phyloP scores from a whole-genome alignment of 2,888 invertebrate species.

The Sarcophaga caerulescens region DNA sequence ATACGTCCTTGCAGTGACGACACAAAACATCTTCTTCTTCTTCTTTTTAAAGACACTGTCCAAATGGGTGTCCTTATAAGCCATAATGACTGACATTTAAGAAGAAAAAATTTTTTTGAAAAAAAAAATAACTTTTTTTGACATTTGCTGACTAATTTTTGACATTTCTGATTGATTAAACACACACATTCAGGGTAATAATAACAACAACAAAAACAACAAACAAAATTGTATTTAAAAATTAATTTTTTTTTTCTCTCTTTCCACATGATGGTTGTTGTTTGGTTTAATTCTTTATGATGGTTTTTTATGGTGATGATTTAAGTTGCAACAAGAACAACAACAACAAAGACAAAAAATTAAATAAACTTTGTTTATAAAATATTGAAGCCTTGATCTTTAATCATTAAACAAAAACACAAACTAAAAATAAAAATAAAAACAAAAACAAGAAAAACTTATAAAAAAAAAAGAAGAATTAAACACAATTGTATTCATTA shows the following conservation, averaged over 20 bases:
- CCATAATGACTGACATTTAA: constrained; percentile 30
- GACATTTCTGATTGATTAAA: constrained; percentile 47
- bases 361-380: constrained; percentile 17
- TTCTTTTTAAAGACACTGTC: not conserved
- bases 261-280: constrained; percentile 13
- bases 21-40: not conserved
- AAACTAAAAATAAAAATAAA: not conserved
- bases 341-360: not conserved
- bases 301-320: too few relatives aligned
- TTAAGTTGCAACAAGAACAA: too few relatives aligned
- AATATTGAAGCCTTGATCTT: constrained; percentile 59
- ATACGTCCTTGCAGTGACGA: not conserved
- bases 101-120: not conserved
- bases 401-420: constrained; percentile 36
- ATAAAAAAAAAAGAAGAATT: constrained; percentile 10
- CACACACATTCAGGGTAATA: not conserved
- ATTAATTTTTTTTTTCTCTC: not conserved
- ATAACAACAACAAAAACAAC: too few relatives aligned
- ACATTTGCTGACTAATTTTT: constrained; percentile 46
- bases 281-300: too few relatives aligned
- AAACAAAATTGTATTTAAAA: not conserved
- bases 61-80: constrained; percentile 29
- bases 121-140: constrained; percentile 29
- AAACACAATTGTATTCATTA: constrained; percentile 38
- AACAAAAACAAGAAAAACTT: too few relatives aligned